Base-by-base conservation (phyloP, 2,797 vertebrate genomes). In the Margarornis squamiger region DNA sequence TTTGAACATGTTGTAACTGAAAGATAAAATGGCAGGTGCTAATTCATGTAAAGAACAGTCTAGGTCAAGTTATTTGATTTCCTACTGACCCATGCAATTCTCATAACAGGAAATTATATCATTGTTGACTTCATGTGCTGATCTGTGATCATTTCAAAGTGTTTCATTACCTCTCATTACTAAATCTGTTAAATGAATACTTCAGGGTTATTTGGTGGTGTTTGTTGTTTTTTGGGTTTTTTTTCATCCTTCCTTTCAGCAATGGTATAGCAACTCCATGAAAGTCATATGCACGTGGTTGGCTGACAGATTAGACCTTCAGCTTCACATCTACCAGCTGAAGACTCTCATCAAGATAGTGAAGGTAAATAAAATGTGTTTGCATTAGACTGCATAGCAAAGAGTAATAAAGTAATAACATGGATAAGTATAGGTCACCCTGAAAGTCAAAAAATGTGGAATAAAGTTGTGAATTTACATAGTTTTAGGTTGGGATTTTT, bases 291-390 rank as follows among this genome's bases (percentile, higher is more conserved):
- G 99, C 62, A 97, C 98, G 86, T 99, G 99, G 99, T 83, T 99
- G 98, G 98, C 99, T 30, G 99, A 99, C 96, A 97, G 99, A 97
- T 97, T 99, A 97, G 99, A 99, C 85, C 98, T 99, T 93, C 99
- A 99, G 97, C 99, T 99, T 84, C 99, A 99, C 97, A 97, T 98
- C 95, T 99, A 99, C 98, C 99, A 99, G 96, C 98, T 99, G 97
- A 99, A 99, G 97, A 99, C 98, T 7, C 99, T 99, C 97, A 99
- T 99, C 98, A 99, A 99, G 97, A 99, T 99, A 71, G 99, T 99
- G 75, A 99, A 99, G 99, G 99, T 99, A 98, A 98, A 96, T 71
- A 90, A 92, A 95, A 87, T 63, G 18, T 73, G n/a, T 91, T 90
- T 86, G 77, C 58, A 73, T 91, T 81, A 89, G 32, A 73, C 90